Conservation (phyloP, 2,113 vertebrate genomes). For the Rhodinocichla rosea region DNA sequence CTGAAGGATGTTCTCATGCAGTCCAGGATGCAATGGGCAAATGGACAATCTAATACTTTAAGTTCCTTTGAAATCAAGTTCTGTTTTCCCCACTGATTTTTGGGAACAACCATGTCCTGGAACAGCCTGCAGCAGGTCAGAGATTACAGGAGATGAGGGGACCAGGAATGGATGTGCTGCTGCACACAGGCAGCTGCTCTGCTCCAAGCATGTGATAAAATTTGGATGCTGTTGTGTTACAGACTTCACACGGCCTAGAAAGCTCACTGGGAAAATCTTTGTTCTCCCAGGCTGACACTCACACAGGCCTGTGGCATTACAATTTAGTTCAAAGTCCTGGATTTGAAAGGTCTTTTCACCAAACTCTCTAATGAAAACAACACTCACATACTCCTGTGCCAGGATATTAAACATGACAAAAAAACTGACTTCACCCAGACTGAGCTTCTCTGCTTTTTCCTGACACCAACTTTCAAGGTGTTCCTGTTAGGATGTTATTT, state of each 20-base stretch:
- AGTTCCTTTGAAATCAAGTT: background rate
- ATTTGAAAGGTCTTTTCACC: conserved; percentile 7
- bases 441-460: background rate
- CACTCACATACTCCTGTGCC: background rate
- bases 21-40: background rate
- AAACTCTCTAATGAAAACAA: background rate
- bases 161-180: background rate
- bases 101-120: background rate
- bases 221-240: background rate
- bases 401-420: background rate
- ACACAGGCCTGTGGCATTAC: background rate
- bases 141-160: accelerated
- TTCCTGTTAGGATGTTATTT: background rate
- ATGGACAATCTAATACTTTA: background rate
- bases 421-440: background rate
- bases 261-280: background rate
- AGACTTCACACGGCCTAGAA: background rate
- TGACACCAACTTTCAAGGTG: background rate
- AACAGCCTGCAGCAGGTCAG: background rate
- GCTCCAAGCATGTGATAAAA: background rate
- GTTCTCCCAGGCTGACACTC: background rate
- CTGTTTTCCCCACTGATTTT: accelerated
- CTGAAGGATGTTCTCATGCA: background rate
- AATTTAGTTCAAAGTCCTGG: background rate
- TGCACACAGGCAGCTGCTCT: background rate